phyloP scores from a whole-genome alignment of 2,888 invertebrate genomes.

The Nomada lathburiana region DNA sequence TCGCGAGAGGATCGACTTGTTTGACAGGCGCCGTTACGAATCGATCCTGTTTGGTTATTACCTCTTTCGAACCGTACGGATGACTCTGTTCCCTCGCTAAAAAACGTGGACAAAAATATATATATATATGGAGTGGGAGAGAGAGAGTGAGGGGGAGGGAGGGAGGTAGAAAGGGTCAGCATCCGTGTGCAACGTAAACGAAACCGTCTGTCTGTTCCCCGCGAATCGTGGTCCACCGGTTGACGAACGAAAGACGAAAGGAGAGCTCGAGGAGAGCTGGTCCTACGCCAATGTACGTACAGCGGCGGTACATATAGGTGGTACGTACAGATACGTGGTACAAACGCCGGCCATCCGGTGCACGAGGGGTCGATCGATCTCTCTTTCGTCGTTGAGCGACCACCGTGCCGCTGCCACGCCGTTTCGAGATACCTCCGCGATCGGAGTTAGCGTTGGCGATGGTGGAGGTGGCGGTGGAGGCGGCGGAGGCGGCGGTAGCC shows the following conservation, averaged over 20 bases:
- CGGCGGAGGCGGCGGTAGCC: slow-evolving; percentile 19
- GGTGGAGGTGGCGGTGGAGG: slow-evolving; percentile 25
- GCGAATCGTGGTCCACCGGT: no score
- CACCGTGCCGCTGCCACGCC: slow-evolving; percentile 63
- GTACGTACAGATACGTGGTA: slow-evolving; percentile 52
- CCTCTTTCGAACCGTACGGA: no score
- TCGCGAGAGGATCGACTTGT: background rate
- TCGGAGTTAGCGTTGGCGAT: slow-evolving; percentile 36
- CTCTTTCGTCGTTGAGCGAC: slow-evolving; percentile 75
- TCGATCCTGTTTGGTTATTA: no score
- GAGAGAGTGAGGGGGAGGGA: no score
- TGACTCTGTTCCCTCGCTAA: no score
- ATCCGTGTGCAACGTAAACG: no score
- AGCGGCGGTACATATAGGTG: slow-evolving; percentile 48
- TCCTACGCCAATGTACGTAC: slow-evolving; percentile 59
- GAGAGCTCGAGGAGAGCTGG: no score
- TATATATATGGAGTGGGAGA: no score
- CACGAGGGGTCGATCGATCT: slow-evolving; percentile 76
- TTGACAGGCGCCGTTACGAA: background rate
- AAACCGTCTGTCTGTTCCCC: no score
- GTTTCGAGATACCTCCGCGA: slow-evolving; percentile 50
- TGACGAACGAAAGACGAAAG: no score
- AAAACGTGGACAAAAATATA: no score
- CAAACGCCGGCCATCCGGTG: slow-evolving; percentile 70
- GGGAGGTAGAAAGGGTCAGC: no score